phyloP scores from a whole-genome alignment of 2,113 vertebrate species.

The Bubo blakistoni region DNA sequence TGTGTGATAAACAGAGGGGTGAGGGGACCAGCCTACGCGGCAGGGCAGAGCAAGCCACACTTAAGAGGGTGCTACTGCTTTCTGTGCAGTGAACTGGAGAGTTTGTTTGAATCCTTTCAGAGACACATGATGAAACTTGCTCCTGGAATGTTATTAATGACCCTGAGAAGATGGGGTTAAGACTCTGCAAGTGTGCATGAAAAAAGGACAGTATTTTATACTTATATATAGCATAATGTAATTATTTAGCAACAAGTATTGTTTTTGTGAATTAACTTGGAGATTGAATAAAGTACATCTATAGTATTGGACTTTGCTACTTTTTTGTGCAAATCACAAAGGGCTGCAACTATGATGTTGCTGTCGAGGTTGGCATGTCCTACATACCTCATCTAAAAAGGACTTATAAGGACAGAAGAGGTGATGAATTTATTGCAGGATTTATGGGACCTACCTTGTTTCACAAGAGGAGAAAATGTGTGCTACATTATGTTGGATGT shows the following conservation, averaged over 20 bases:
- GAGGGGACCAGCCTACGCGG: neutral
- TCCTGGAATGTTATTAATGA: neutral
- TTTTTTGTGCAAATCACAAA: neutral
- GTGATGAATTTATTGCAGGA: neutral
- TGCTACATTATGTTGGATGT: neutral
- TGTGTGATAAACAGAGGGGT: neutral
- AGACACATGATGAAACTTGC: neutral
- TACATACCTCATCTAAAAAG: neutral
- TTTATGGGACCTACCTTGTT: neutral
- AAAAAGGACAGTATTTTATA: neutral
- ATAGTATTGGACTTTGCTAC: neutral
- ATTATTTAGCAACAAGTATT: neutral
- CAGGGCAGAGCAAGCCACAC: neutral
- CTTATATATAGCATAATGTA: neutral
- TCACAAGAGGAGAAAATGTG: neutral
- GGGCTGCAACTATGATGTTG: neutral
- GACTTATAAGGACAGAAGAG: neutral
- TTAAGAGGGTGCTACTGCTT: neutral
- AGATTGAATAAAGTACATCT: neutral
- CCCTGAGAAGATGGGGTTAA: neutral
- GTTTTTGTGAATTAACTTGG: neutral
- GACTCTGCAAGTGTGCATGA: neutral
- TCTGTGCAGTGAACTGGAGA: neutral
- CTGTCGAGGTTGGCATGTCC: neutral
- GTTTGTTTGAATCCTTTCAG: neutral